These are phyloP conservation scores for Copsychus sechellarum DNA, from an alignment of 2,113 vertebrate species.

Conservation along the genomic window DNA sequence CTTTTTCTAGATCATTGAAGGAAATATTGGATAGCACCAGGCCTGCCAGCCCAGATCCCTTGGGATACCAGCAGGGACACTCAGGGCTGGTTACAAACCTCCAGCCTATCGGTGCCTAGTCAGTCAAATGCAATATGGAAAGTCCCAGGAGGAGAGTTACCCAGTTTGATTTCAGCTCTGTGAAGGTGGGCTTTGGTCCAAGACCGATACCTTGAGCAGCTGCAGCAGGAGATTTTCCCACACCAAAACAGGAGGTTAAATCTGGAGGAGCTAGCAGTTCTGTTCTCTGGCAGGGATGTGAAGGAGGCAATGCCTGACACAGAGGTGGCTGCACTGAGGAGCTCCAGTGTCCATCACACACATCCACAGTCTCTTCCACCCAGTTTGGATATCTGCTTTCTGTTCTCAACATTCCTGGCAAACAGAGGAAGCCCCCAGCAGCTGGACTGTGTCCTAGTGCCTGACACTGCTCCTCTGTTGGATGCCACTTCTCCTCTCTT, in stretches of 20 bases:
- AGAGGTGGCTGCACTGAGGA: not conserved
- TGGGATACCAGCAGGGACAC: not conserved
- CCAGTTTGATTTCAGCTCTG: not conserved
- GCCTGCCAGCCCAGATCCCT: not conserved
- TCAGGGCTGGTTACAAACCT: not conserved
- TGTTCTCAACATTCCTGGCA: not conserved
- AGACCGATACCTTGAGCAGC: not conserved
- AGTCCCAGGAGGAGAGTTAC: not conserved
- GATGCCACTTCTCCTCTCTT: not conserved
- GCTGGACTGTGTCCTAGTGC: not conserved
- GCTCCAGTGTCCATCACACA: not conserved
- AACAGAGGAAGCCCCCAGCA: not conserved
- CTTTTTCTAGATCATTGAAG: not conserved
- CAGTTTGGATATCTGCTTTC: not conserved
- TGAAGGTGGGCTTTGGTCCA: not conserved
- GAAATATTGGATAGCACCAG: not conserved
- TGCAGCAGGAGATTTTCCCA: not conserved
- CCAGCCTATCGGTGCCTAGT: not conserved
- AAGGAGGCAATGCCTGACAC: accelerated
- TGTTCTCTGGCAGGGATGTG: not conserved
- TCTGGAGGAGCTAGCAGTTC: not conserved
- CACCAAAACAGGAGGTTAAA: not conserved
- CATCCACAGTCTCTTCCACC: not conserved
- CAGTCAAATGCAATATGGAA: not conserved
- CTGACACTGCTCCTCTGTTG: not conserved